phyloP scores from a whole-genome alignment of 2,888 invertebrate genomes.

The Didymodactylos carnosus region DNA sequence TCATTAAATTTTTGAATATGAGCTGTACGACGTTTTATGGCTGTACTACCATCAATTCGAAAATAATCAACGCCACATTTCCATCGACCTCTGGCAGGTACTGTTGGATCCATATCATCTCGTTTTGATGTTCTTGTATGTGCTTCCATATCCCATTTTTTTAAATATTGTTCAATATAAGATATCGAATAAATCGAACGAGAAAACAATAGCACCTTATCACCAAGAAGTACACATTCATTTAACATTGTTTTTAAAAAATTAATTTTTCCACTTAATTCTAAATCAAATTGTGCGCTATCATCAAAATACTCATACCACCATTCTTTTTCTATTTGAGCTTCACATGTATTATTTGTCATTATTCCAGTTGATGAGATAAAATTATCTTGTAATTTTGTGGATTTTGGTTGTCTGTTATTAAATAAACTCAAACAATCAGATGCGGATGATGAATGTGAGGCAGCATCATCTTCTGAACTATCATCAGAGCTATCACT shows the following conservation, averaged over 20 bases:
- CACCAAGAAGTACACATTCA: background rate
- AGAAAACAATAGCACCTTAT: background rate
- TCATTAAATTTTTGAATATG: slow-evolving; percentile 76
- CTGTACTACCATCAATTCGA: slow-evolving; percentile 61
- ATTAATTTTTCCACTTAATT: background rate
- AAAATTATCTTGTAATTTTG: background rate
- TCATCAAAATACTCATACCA: background rate
- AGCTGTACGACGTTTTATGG: slow-evolving; percentile 57
- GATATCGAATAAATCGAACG: background rate
- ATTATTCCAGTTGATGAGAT: background rate
- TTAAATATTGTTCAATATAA: background rate
- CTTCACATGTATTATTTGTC: background rate
- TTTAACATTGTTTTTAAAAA: background rate
- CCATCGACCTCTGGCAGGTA: slow-evolving; percentile 34
- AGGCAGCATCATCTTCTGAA: too few species aligned
- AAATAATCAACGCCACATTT: slow-evolving; percentile 33
- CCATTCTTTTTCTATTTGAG: background rate
- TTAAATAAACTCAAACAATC: background rate
- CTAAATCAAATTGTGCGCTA: background rate
- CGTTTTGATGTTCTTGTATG: background rate
- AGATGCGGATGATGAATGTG: background rate
- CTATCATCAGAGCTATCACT: too few species aligned
- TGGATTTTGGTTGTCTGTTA: background rate
- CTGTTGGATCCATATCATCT: slow-evolving; percentile 12
- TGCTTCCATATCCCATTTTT: background rate